phyloP scores from a whole-genome alignment of 2,113 vertebrate genomes.

The Phaetusa simplex region DNA sequence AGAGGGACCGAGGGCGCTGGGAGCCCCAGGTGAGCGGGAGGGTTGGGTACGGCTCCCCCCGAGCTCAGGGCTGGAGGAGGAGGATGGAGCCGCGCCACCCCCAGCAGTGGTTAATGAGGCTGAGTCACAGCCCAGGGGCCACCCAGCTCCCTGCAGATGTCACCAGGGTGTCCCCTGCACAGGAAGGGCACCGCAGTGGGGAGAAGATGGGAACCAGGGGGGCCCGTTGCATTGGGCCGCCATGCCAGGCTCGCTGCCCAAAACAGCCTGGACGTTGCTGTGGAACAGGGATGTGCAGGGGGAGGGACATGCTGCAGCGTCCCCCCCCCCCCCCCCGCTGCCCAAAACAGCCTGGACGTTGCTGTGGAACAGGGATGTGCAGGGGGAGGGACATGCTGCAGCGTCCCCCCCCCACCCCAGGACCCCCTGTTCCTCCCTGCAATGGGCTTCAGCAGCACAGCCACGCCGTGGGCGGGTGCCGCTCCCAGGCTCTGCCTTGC shows the following conservation, averaged over 20 bases:
- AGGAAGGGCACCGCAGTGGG: fast-evolving
- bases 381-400: neutral
- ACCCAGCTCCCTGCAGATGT: neutral
- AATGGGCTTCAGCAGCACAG: neutral
- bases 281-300: too few relatives aligned
- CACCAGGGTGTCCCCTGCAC: fast-evolving
- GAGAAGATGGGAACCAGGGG: neutral
- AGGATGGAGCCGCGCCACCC: neutral
- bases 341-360: neutral
- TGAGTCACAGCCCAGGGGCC: neutral
- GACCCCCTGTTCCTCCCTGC: neutral
- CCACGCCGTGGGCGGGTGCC: fast-evolving
- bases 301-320: fast-evolving
- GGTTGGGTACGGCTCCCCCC: fast-evolving
- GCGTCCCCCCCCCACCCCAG: too few relatives aligned
- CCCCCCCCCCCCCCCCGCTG: neutral
- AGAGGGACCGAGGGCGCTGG: neutral
- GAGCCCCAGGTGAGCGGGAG: neutral
- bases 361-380: fast-evolving
- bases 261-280: fast-evolving
- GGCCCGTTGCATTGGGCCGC: fast-evolving
- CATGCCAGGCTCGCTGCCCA: neutral
- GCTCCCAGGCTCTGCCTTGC: fast-evolving
- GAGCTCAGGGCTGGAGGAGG: neutral
- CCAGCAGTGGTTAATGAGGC: neutral